Evolutionary conservation across 2,113 vertebrate genomes (phyloP).

Genomic region (Pterophyllum scalare): DNA sequence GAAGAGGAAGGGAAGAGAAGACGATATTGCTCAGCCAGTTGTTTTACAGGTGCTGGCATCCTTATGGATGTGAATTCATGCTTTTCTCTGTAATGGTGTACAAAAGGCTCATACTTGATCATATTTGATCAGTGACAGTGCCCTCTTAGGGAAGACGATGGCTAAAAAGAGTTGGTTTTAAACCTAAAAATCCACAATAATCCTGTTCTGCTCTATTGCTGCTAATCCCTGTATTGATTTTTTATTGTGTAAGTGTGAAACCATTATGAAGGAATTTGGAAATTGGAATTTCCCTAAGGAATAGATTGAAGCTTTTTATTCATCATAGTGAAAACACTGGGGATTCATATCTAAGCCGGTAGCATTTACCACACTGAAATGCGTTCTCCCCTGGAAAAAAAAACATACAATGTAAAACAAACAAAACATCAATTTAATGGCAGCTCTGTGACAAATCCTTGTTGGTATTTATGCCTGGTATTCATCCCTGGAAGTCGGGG

Average conservation of each 20-base stretch:
- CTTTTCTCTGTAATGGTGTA: slow-evolving; percentile 18
- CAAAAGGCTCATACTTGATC: slow-evolving; percentile 9
- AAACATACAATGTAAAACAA: slow-evolving; percentile 59
- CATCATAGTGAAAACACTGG: slow-evolving; percentile 2
- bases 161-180: slow-evolving; percentile 11
- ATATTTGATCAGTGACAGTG: background rate
- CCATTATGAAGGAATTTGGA: slow-evolving; percentile 15
- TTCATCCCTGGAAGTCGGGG: slow-evolving; percentile 41
- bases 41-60: slow-evolving; percentile 44
- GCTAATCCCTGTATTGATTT: slow-evolving; percentile 36
- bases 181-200: slow-evolving; percentile 6
- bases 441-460: slow-evolving; percentile 75
- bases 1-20: slow-evolving; percentile 31
- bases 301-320: slow-evolving; percentile 36
- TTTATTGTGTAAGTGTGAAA: slow-evolving; percentile 27
- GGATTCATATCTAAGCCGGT: slow-evolving; percentile 50
- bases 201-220: slow-evolving; percentile 16
- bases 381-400: slow-evolving; percentile 56
- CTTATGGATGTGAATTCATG: slow-evolving; percentile 14
- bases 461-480: slow-evolving; percentile 69
- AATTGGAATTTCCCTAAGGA: slow-evolving; percentile 12
- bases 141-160: background rate
- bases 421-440: slow-evolving; percentile 69
- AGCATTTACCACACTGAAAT: slow-evolving; percentile 64
- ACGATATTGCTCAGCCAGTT: slow-evolving; percentile 47